Base-by-base conservation (phyloP, 2,888 invertebrate genomes). In the Temnothorax ravouxi region DNA sequence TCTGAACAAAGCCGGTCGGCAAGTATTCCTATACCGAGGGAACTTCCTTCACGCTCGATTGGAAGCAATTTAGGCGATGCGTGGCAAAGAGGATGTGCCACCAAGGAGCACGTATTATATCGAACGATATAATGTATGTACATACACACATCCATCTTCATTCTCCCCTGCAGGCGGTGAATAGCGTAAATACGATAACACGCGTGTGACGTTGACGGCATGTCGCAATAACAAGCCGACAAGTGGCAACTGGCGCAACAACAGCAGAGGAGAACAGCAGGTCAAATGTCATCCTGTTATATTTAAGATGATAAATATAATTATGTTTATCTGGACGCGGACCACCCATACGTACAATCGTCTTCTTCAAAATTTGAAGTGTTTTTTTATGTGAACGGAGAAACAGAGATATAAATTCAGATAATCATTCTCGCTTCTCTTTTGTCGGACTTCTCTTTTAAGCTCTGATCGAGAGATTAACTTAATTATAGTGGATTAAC, bases 221-320 rank as follows among this genome's bases (percentile, higher is more conserved):
- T 86, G 77, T 86, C 79, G 74, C 75, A 84, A 25, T 25, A 25
- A 87, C 5, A 38, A 69, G 84, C 29, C 29, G 3, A 29, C 3
- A 29, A 29, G 29, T 29, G 29, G 29, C 29, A 29, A n/a, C n/a
- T n/a, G n/a, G n/a, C n/a, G n/a, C n/a, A n/a, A 29, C 13, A n/a
- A 67, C 86, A 5, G 25, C 59, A 80, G 86, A 80, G 86, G 83
- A 79, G 84, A 83, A 82, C 66, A 44, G 29, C 34, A 41, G 85
- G 77, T 89, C 85, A 90, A 86, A 86, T 84, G 90, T 85, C 74
- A 87, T 84, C 75, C 15, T 71, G n/a, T 69, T 75, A 15, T 41
- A 83, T 75, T 61, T 71, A 79, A 79, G 84, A 90, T 86, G 85
- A 84, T 47, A 47, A 56, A 5, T 5, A 44, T 66, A 25, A 66